Evolutionary conservation across 2,113 vertebrate species (phyloP).

Genomic region (Columba janthina): DNA sequence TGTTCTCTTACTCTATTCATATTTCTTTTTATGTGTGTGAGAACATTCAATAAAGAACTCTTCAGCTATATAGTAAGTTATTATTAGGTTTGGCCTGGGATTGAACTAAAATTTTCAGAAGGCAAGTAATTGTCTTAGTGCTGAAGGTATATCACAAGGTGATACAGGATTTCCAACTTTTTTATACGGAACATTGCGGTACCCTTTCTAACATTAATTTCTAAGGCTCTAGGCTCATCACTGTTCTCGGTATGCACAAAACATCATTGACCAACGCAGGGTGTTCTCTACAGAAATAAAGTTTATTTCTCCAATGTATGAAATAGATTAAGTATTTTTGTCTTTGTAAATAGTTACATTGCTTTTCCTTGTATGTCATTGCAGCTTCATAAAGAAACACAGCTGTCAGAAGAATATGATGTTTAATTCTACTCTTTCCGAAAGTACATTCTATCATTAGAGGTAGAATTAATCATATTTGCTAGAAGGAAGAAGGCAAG

Average conservation of each 20-base stretch:
- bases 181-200: neutral
- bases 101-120: neutral
- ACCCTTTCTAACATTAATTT: neutral
- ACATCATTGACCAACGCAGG: rapidly evolving
- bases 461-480: neutral
- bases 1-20: no score
- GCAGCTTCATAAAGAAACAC: neutral
- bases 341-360: neutral
- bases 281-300: neutral
- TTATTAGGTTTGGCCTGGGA: neutral
- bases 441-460: neutral
- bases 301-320: neutral
- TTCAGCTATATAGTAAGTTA: neutral
- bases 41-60: rapidly evolving
- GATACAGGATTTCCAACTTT: neutral
- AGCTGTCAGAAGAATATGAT: neutral
- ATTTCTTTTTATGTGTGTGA: neutral
- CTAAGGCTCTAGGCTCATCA: neutral
- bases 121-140: neutral
- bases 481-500: neutral
- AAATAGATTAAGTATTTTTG: neutral
- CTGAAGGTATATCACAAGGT: neutral
- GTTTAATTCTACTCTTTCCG: slow-evolving; percentile 11
- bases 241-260: neutral
- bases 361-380: neutral